phyloP scores from a whole-genome alignment of 35 echinoderm and acorn worm genomes.

The Heliocidaris tuberculata region DNA sequence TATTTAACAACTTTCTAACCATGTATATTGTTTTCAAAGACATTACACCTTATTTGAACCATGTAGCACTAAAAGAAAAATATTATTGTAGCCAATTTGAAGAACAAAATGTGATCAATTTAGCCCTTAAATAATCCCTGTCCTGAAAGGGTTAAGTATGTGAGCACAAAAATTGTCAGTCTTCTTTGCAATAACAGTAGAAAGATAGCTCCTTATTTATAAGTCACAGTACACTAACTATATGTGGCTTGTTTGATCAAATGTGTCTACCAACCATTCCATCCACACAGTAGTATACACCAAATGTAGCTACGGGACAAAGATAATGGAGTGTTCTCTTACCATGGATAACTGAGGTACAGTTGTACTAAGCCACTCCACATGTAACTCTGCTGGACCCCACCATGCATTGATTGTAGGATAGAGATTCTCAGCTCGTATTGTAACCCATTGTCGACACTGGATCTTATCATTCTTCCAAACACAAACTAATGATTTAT shows the following conservation, averaged over 20 bases:
- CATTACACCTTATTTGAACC: too few relatives aligned
- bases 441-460: constrained; percentile 81
- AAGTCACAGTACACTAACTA: neutral
- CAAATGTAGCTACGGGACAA: neutral
- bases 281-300: neutral
- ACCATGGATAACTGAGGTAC: constrained; percentile 62
- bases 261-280: neutral
- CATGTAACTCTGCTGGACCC: constrained; percentile 82
- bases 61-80: too few relatives aligned
- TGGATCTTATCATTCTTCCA: constrained; percentile 79
- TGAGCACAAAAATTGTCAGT: too few relatives aligned
- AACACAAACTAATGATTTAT: constrained; percentile 76
- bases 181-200: too few relatives aligned
- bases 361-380: constrained; percentile 63
- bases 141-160: too few relatives aligned
- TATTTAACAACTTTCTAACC: too few relatives aligned
- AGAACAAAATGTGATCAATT: too few relatives aligned
- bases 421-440: constrained; percentile 59
- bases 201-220: too few relatives aligned
- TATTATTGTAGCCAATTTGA: too few relatives aligned
- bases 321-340: neutral
- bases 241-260: neutral
- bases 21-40: too few relatives aligned
- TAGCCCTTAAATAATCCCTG: too few relatives aligned
- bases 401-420: constrained; percentile 98